Evolutionary conservation across 1,140 invertebrate species (phyloP), one percentile per base, ranked within the genome.

Genomic region (Tribolium castaneum): DNA sequence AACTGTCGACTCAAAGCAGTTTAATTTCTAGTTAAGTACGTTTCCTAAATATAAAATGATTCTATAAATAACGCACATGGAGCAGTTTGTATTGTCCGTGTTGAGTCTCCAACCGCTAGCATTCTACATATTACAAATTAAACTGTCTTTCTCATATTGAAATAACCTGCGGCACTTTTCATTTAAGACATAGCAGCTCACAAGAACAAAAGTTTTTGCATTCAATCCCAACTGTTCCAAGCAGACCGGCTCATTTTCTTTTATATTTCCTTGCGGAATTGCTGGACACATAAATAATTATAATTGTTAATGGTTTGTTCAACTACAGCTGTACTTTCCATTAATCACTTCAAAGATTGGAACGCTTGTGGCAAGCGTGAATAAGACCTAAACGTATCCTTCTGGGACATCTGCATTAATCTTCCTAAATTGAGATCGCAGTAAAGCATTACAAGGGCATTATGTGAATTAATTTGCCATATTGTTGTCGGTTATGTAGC

Each of bases 141-240:
- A 59, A 78, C 52, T 72, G 45, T 39, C 52, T 22, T 70, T 73
- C 72, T 72, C 45, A 73, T 78, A 73, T 66, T 66, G 76, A 66
- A 78, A 73, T 78, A 62, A 73, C 76, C 39, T 22, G 34, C 16
- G 76, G 19, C 52, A 45, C 14, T 78, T 78, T 78, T 78, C 76
- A 78, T 78, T 78, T 77, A 35, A 56, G 56, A 52, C 50, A 54
- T 14, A 70, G 52, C 19, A 70, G 16, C 25, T 16, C 19, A 59
- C 3, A 59, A 25, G 54, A 59, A 59, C 54, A 59, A 59, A 59
- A 59, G 54, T 59, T 59, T 59, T 59, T 59, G 14, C 19, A 19
- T 59, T 59, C 16, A 59, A 59, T 71, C 70, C 45, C 35, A 49
- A 22, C 70, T 49, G 45, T 51, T 73, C 51, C 14, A 12, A 12